Conservation (phyloP, 1,140 invertebrate genomes). For the Heliconius hermathena region DNA sequence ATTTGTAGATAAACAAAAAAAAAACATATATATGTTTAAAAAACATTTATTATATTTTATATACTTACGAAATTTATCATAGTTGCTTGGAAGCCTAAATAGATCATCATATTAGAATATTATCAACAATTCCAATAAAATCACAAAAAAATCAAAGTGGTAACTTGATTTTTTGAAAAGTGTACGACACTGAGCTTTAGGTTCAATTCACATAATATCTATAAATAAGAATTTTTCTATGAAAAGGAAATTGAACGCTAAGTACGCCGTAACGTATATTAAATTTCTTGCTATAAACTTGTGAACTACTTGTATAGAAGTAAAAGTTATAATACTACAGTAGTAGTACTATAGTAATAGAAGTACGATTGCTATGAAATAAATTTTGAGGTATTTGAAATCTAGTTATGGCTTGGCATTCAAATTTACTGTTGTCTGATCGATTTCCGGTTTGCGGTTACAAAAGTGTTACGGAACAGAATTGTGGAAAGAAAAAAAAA, state of each 20-base stretch:
- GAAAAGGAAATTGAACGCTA: conserved; percentile 3
- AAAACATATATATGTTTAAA: too few species aligned
- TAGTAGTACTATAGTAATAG: not conserved
- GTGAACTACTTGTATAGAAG: not conserved
- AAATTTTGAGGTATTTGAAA: conserved; percentile 1
- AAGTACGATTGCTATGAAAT: not conserved
- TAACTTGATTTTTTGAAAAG: too few species aligned
- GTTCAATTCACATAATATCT: not conserved
- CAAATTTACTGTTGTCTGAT: conserved; percentile 5
- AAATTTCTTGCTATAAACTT: conserved; percentile 11
- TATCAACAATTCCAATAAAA: too few species aligned
- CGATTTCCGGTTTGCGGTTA: not conserved
- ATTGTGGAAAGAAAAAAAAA: too few species aligned
- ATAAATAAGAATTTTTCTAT: not conserved
- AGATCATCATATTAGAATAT: too few species aligned
- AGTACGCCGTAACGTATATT: not conserved
- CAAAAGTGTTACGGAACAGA: not conserved
- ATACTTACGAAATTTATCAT: too few species aligned
- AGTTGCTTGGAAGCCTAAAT: too few species aligned
- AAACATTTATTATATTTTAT: too few species aligned
- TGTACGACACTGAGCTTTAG: not conserved
- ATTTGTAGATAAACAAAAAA: too few species aligned
- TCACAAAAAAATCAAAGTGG: too few species aligned
- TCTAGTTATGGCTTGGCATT: not conserved
- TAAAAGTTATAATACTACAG: conserved; percentile 8